Percentiles rank a stretch among this genome's conserved stretches.
phyloP scores from a whole-genome alignment of 2,113 vertebrate species.

The Dipodomys spectabilis region DNA sequence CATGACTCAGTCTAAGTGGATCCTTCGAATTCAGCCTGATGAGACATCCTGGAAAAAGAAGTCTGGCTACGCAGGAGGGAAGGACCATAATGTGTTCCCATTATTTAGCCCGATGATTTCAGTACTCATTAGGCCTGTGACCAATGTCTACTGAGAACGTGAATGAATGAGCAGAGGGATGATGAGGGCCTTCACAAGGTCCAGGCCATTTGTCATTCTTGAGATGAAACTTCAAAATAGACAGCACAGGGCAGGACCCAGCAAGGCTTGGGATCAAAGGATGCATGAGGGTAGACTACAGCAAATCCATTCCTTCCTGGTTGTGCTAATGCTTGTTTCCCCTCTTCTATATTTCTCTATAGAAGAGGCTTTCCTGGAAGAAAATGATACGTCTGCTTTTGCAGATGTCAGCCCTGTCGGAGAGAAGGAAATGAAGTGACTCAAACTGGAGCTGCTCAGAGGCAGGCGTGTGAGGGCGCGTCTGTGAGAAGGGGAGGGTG shows the following conservation, averaged over 20 bases:
- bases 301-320: neutral
- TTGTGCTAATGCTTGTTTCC: neutral
- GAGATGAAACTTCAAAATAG: neutral
- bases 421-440: constrained; percentile 15
- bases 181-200: neutral
- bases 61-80: too few species aligned
- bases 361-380: constrained; percentile 1
- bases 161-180: accelerated
- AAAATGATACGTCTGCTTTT: neutral
- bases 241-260: neutral
- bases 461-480: neutral
- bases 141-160: neutral
- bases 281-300: neutral
- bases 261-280: neutral
- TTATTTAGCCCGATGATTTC: too few species aligned
- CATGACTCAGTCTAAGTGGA: neutral
- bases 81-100: too few species aligned
- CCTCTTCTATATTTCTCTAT: neutral
- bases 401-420: neutral
- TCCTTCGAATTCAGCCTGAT: neutral
- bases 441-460: neutral
- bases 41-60: neutral
- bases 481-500: too few species aligned
- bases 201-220: neutral
- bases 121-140: too few species aligned